Conservation (phyloP, 2,888 invertebrate genomes). For the Glyphotaelius pellucidus region DNA sequence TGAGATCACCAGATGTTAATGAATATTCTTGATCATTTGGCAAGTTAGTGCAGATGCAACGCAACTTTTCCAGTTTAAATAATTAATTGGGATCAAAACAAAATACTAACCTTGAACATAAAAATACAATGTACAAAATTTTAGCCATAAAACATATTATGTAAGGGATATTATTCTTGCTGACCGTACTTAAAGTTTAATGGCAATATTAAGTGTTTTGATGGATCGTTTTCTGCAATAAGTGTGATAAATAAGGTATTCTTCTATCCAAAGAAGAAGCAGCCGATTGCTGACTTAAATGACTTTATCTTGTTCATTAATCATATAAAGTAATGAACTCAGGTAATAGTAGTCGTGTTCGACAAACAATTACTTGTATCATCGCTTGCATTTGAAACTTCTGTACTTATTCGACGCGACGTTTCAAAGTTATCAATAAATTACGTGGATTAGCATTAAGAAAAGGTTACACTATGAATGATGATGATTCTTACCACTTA, state of each 20-base stretch:
- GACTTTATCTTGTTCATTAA: neutral
- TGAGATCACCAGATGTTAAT: neutral
- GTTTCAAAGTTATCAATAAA: neutral
- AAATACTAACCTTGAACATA: neutral
- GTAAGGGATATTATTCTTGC: neutral
- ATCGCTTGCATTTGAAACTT: neutral
- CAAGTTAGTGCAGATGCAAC: neutral
- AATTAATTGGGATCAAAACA: neutral
- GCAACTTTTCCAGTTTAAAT: neutral
- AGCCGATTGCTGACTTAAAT: neutral
- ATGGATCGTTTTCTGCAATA: neutral
- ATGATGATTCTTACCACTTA: neutral
- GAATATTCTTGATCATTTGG: neutral
- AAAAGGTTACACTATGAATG: neutral
- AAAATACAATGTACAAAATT: neutral
- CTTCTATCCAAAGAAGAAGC: neutral
- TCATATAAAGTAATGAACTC: neutral
- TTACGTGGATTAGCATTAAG: neutral
- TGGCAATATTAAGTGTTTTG: neutral
- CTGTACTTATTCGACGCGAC: neutral
- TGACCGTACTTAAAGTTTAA: neutral
- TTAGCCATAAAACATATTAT: neutral
- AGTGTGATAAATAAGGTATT: neutral
- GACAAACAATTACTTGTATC: neutral
- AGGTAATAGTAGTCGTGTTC: neutral